Base-by-base conservation (phyloP, 2,888 invertebrate species). In the Euproctis similis region DNA sequence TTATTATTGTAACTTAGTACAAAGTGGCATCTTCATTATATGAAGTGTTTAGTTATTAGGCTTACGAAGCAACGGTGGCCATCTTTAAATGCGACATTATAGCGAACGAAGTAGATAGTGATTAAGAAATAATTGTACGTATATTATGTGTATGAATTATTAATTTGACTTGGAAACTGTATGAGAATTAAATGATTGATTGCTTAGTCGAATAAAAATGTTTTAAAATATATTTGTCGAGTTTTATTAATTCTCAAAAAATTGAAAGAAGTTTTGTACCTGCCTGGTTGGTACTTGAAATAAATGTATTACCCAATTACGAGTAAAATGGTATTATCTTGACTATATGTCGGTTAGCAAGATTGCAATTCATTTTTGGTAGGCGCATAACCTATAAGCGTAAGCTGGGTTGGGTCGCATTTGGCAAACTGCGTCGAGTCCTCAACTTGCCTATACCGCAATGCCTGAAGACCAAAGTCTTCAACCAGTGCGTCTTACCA, bases 171-270 rank as follows among this genome's bases (percentile, higher is more conserved):
- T 68, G 60, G 50, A 63, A 66, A 62, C 52, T 76, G 72, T 76
- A 78, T 66, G 58, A 44, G 57, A 65, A 61, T 67, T 62, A 53
- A 60, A 68, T 72, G 50, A 72, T 64, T n/a, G n/a, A n/a, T 68
- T 71, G 69, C 59, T 73, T 78, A 77, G 73, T 71, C 64, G 71
- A 81, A 78, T 81, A 77, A 82, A 81, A 68, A 74, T 73, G 81
- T 74, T 78, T 80, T 74, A 78, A 71, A 57, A 64, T 51, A 46
- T 14, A 13, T n/a, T n/a, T 19, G 18, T 14, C 30, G 8, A 11
- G 23, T 33, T 44, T 54, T 43, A 39, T 36, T 37, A 40, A 47
- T n/a, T n/a, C n/a, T n/a, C n/a, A n/a, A n/a, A n/a, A n/a, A n/a
- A n/a, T n/a, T n/a, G n/a, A n/a, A n/a, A n/a, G n/a, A n/a, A n/a